Conservation (phyloP, 2,888 invertebrate genomes). For the Leptarthrus brevirostris region DNA sequence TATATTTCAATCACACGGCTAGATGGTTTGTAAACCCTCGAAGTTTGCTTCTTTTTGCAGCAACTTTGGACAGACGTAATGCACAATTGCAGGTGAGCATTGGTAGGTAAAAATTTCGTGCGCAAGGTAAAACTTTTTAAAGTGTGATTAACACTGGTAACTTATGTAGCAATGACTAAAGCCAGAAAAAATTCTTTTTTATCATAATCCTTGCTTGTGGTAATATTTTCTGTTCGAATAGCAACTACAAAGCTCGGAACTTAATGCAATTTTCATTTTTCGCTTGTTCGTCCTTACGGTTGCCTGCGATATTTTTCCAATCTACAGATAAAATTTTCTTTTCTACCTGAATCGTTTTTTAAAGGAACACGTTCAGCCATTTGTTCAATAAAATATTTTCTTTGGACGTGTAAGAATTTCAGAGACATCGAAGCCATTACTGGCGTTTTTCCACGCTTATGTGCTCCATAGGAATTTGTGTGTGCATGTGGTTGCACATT, state of each 20-base stretch:
- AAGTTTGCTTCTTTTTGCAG: not conserved
- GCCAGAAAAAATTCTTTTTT: not conserved
- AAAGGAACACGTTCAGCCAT: constrained; percentile 38
- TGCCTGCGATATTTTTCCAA: constrained; percentile 21
- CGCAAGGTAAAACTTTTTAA: constrained; percentile 24
- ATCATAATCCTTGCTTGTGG: not conserved
- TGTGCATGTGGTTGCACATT: constrained; percentile 37
- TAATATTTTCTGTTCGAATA: not conserved
- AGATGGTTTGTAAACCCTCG: constrained; percentile 49
- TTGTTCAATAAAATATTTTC: constrained; percentile 43
- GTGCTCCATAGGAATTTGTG: not conserved
- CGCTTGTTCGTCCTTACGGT: constrained; percentile 20
- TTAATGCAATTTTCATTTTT: constrained; percentile 37
- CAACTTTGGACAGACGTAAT: no score
- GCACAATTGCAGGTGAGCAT: no score
- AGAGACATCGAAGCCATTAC: constrained; percentile 26
- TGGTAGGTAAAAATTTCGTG: not conserved
- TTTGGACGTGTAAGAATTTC: constrained; percentile 14
- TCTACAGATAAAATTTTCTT: constrained; percentile 11
- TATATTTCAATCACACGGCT: constrained; percentile 51
- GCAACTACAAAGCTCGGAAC: not conserved
- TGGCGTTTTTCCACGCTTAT: constrained; percentile 1
- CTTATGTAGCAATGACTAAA: constrained; percentile 12
- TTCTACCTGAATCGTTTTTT: constrained; percentile 1
- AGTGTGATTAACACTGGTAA: constrained; percentile 35